phyloP scores from a whole-genome alignment of 2,113 vertebrate genomes.

The Carassius auratus region DNA sequence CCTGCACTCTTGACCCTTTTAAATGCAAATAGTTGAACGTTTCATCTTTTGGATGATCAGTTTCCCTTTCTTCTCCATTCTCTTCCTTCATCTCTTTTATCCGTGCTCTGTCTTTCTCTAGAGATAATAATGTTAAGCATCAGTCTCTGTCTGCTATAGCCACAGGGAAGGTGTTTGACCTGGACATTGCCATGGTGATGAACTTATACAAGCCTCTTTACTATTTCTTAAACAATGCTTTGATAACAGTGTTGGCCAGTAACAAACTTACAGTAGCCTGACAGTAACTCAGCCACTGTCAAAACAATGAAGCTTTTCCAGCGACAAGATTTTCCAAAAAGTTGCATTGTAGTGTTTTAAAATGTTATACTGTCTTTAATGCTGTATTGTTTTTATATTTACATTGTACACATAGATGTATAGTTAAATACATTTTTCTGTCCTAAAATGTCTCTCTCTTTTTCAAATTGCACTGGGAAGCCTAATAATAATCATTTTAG shows the following conservation, averaged over 20 bases:
- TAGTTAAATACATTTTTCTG: background rate
- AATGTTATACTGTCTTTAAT: background rate
- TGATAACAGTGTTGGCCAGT: background rate
- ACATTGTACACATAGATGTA: background rate
- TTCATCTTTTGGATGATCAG: conserved; percentile 32
- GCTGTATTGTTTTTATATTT: background rate
- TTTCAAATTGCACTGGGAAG: background rate
- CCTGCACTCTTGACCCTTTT: conserved; percentile 40
- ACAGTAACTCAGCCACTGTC: background rate
- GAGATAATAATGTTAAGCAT: conserved; percentile 44
- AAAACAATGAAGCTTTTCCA: background rate
- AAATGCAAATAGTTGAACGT: conserved; percentile 57
- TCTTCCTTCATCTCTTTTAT: conserved; percentile 18
- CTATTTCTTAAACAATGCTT: background rate
- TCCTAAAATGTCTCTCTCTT: background rate
- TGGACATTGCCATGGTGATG: conserved; percentile 34
- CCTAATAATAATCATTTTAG: background rate
- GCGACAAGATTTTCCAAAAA: background rate
- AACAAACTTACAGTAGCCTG: background rate
- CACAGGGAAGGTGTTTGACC: conserved; percentile 47
- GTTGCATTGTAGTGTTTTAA: background rate
- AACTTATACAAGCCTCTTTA: background rate
- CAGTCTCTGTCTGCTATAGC: conserved; percentile 21
- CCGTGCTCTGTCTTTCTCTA: background rate
- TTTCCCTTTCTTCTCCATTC: conserved; percentile 40